These are phyloP conservation scores for Leptinotarsa undecemlineata DNA, from an alignment of 1,140 invertebrate genomes.

Conservation along the genomic window DNA sequence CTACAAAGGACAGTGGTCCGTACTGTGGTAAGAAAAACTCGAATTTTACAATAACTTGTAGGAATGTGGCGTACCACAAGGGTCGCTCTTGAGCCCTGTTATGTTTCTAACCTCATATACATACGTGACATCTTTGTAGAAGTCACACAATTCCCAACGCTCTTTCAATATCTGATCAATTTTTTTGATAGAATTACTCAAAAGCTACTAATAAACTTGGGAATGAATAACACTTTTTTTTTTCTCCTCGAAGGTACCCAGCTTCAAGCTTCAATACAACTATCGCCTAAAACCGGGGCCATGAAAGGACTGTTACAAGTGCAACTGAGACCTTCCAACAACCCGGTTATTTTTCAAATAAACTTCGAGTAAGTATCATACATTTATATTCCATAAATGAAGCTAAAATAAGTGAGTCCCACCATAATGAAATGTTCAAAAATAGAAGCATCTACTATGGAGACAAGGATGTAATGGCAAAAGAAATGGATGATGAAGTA, in stretches of 20 bases:
- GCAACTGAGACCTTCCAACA: constrained; percentile 44
- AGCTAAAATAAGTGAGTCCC: too few relatives aligned
- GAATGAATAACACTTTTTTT: background rate
- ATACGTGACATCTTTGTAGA: background rate
- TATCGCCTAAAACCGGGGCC: constrained; percentile 48
- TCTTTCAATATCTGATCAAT: background rate
- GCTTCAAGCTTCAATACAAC: constrained; percentile 49
- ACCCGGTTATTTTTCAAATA: constrained; percentile 44
- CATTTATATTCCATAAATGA: too few relatives aligned
- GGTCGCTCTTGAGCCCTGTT: background rate
- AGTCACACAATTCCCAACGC: background rate
- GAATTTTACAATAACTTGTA: background rate
- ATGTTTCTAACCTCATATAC: background rate
- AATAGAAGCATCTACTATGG: too few relatives aligned
- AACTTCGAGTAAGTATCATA: constrained; percentile 48
- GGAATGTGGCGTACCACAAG: background rate
- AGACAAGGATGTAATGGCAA: too few relatives aligned
- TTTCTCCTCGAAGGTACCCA: constrained; percentile 46
- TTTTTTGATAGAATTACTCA: background rate
- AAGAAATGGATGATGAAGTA: too few relatives aligned
- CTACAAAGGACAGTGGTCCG: constrained; percentile 46
- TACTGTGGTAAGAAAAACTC: constrained; percentile 52
- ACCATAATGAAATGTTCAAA: too few relatives aligned
- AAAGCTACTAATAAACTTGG: background rate
- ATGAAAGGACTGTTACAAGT: constrained; percentile 49